A percentile compares a stretch with the other conserved stretches of the same genome.
phyloP scores from a whole-genome alignment of 2,113 vertebrate genomes.

The Misgurnus anguillicaudatus region DNA sequence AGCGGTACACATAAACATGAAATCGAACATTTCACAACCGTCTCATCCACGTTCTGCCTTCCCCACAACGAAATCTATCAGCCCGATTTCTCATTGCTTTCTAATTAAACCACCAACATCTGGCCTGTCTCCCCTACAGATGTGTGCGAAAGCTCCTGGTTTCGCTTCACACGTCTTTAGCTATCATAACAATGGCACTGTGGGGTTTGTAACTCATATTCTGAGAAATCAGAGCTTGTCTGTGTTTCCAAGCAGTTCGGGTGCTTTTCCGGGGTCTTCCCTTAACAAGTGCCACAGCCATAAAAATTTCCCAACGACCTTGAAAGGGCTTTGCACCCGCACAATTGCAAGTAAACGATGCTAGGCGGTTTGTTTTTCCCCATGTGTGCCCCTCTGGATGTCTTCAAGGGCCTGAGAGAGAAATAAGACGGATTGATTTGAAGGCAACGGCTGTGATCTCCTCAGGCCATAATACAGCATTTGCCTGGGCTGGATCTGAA shows the following conservation, averaged over 20 bases:
- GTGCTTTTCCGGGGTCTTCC: no score
- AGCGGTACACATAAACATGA: background rate
- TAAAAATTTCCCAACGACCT: background rate
- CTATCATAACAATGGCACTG: background rate
- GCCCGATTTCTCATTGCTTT: conserved; percentile 1
- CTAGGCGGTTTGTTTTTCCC: background rate
- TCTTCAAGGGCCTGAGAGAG: background rate
- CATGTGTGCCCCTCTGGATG: no score
- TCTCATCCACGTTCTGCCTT: background rate
- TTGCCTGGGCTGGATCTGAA: background rate
- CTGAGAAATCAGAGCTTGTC: background rate
- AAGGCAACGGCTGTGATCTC: conserved; percentile 29
- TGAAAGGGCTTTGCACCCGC: background rate
- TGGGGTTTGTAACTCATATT: background rate
- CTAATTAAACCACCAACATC: conserved; percentile 48
- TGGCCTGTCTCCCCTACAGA: conserved; percentile 22
- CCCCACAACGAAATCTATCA: background rate
- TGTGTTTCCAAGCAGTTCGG: background rate
- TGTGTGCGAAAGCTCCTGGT: background rate
- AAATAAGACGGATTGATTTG: conserved; percentile 30
- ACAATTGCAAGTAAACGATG: background rate
- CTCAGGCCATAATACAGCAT: background rate
- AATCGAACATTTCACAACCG: background rate
- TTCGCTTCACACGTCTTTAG: background rate
- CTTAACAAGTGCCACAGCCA: background rate